A percentile compares a stretch with the other conserved stretches of the same genome.
Evolutionary conservation across 2,888 invertebrate genomes (phyloP).

Genomic region (Dilophus febrilis): DNA sequence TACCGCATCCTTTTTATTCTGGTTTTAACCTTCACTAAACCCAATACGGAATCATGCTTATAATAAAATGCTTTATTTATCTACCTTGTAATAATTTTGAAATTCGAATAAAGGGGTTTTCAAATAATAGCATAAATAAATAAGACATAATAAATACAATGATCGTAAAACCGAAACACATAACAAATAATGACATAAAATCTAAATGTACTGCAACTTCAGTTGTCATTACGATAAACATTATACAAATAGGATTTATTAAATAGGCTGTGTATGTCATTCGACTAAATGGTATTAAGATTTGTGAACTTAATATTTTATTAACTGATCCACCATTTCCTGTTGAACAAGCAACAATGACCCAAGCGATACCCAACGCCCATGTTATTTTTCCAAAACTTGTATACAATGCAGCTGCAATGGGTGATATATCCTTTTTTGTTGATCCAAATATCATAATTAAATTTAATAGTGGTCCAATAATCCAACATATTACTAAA

Average conservation of each 20-base stretch:
- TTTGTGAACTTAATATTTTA: conserved; percentile 22
- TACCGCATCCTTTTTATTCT: too few species aligned
- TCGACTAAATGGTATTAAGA: conserved; percentile 23
- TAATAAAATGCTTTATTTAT: neutral
- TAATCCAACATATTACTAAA: conserved; percentile 8
- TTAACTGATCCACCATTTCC: conserved; percentile 31
- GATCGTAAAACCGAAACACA: conserved; percentile 6
- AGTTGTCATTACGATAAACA: conserved; percentile 18
- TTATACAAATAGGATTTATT: conserved; percentile 32
- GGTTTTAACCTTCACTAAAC: too few species aligned
- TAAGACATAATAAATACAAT: conserved; percentile 7
- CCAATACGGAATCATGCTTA: neutral
- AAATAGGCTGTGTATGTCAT: conserved; percentile 34
- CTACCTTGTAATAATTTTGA: neutral
- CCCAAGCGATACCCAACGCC: conserved; percentile 33
- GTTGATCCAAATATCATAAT: conserved; percentile 29
- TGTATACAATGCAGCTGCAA: conserved; percentile 28
- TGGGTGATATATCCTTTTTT: conserved; percentile 23
- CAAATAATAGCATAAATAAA: conserved; percentile 10
- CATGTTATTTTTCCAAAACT: conserved; percentile 30
- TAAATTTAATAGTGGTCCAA: conserved; percentile 27
- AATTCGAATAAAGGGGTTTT: conserved; percentile 9
- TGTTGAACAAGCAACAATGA: conserved; percentile 32
- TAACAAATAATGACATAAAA: conserved; percentile 9
- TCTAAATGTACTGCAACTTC: conserved; percentile 11